Evolutionary conservation across 2,113 vertebrate genomes (phyloP).

Genomic region (Ondatra zibethicus): DNA sequence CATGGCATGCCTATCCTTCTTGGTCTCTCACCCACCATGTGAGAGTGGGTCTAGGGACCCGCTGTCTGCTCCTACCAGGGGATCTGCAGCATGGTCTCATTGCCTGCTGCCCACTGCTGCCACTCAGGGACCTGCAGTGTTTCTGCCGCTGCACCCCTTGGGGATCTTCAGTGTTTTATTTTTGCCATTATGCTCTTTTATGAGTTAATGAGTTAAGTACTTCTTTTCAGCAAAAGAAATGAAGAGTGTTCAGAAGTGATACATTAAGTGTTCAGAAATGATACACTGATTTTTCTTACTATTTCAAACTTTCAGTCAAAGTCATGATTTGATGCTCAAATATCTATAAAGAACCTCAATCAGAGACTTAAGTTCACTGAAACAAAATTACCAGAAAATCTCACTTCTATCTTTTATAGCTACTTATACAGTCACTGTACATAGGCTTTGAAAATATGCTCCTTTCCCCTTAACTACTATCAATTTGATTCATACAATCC

Average conservation of each 20-base stretch:
- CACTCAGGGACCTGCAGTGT: too few relatives aligned
- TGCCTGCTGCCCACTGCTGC: too few relatives aligned
- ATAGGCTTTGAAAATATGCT: not conserved
- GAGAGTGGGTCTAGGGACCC: too few relatives aligned
- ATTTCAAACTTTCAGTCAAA: not conserved
- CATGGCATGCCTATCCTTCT: too few relatives aligned
- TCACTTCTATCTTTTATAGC: not conserved
- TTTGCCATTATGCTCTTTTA: too few relatives aligned
- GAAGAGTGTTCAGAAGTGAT: not conserved
- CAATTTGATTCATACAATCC: not conserved
- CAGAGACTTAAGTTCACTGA: not conserved
- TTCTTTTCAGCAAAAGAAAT: not conserved
- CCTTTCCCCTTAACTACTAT: not conserved
- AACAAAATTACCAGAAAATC: not conserved
- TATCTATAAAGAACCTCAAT: not conserved
- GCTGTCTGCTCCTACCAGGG: too few relatives aligned
- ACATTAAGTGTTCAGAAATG: not conserved
- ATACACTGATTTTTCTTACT: not conserved
- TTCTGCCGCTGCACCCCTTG: too few relatives aligned
- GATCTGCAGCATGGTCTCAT: too few relatives aligned
- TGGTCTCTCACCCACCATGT: too few relatives aligned
- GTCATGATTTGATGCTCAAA: not conserved
- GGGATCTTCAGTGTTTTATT: too few relatives aligned
- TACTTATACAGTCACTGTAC: not conserved
- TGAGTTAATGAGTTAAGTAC: not conserved